A percentile compares a stretch with the other conserved stretches of the same genome.
phyloP scores from a whole-genome alignment of 2,888 invertebrate species.

The Aquatica leii region DNA sequence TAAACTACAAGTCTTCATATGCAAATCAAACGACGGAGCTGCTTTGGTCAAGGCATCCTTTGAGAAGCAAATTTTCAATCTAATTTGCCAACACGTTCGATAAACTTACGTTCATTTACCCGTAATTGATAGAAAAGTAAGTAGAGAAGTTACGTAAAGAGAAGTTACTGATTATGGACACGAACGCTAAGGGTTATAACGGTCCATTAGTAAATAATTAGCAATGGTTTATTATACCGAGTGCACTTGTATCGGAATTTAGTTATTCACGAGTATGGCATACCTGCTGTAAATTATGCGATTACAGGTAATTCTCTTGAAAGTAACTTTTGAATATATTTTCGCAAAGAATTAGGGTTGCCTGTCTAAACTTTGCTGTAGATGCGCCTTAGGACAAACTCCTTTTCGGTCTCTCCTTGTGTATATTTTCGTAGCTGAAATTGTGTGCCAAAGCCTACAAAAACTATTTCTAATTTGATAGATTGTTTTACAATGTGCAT shows the following conservation, averaged over 20 bases:
- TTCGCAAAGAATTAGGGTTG: constrained; percentile 11
- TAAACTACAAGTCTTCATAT: constrained; percentile 24
- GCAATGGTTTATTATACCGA: constrained; percentile 15
- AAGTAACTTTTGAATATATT: constrained; percentile 7
- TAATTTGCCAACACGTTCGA: constrained; percentile 4
- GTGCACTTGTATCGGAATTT: constrained; percentile 1
- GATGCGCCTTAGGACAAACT: constrained; percentile 14
- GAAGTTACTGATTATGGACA: background rate
- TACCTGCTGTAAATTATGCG: constrained; percentile 7
- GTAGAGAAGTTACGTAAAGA: background rate
- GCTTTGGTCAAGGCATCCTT: constrained; percentile 27
- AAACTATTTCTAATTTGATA: background rate
- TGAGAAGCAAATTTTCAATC: constrained; percentile 18
- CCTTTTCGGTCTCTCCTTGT: background rate
- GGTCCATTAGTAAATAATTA: constrained; percentile 28
- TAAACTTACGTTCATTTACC: background rate
- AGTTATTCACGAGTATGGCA: background rate
- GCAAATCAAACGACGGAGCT: constrained; percentile 27
- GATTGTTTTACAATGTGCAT: background rate
- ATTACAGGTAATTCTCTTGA: background rate
- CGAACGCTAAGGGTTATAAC: constrained; percentile 17
- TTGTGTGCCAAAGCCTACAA: background rate
- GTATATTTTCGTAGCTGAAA: constrained; percentile 10
- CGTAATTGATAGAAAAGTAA: background rate
- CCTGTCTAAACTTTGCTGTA: constrained; percentile 10